Conservation (phyloP, 92 coral and sea anemone species). For the Parazoanthus swiftii region DNA sequence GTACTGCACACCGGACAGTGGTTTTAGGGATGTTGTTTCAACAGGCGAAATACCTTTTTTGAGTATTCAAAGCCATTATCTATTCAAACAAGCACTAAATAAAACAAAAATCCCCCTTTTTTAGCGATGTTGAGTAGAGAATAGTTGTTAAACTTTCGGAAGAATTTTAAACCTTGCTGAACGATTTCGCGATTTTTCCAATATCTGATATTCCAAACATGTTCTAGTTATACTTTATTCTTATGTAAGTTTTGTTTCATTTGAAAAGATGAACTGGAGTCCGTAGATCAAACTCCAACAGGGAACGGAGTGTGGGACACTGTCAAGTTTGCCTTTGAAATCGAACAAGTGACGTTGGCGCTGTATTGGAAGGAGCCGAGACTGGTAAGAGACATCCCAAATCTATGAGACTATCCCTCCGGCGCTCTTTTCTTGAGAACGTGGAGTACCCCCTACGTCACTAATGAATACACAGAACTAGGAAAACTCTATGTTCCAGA, state of each 20-base stretch:
- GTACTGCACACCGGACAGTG: too few species aligned
- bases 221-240: background rate
- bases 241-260: background rate
- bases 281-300: constrained; percentile 22
- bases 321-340: constrained; percentile 84
- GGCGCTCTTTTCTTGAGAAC: too few species aligned
- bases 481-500: too few species aligned
- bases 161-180: background rate
- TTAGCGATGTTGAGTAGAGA: background rate
- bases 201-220: too few species aligned
- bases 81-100: background rate
- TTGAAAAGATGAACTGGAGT: constrained; percentile 38
- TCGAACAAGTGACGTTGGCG: constrained; percentile 85
- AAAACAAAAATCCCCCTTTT: background rate
- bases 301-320: constrained; percentile 75
- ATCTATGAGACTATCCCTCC: background rate
- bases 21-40: background rate
- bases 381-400: constrained; percentile 39
- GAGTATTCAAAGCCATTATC: background rate
- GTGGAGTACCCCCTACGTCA: too few species aligned
- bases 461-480: too few species aligned
- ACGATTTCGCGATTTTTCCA: background rate
- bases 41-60: background rate
- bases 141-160: background rate
- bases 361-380: constrained; percentile 71